Evolutionary conservation across 2,113 vertebrate genomes (phyloP).

Genomic region (Gopherus flavomarginatus): DNA sequence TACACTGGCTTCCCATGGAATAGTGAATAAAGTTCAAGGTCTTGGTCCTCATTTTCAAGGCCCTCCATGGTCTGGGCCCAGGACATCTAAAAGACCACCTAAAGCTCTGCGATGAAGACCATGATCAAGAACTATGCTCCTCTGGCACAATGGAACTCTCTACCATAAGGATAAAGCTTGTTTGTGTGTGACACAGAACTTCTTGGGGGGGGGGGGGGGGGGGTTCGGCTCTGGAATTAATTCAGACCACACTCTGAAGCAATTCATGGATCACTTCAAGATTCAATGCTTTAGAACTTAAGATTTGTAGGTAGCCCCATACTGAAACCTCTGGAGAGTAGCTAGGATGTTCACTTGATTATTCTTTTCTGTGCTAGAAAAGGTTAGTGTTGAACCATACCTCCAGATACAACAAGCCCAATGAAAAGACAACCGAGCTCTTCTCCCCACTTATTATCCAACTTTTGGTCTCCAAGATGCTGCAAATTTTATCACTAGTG

Average conservation of each 20-base stretch:
- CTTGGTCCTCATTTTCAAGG: neutral
- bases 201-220: neutral
- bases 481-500: neutral
- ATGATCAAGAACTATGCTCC: too few species aligned
- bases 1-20: neutral
- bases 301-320: neutral
- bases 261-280: neutral
- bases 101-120: neutral
- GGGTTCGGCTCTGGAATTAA: neutral
- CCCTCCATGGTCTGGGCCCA: neutral
- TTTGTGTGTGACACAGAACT: neutral
- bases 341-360: neutral
- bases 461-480: neutral
- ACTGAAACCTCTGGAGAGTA: neutral
- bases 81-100: neutral
- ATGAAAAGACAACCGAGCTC: neutral
- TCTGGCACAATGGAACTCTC: neutral
- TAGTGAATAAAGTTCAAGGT: neutral
- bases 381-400: neutral
- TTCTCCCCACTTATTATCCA: neutral
- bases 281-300: neutral
- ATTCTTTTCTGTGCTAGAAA: neutral
- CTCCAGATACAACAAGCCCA: neutral
- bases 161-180: neutral
- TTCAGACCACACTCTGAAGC: too few species aligned